These are phyloP conservation scores for Cabera pusaria DNA, from an alignment of 2,888 invertebrate genomes.

Conservation along the genomic window DNA sequence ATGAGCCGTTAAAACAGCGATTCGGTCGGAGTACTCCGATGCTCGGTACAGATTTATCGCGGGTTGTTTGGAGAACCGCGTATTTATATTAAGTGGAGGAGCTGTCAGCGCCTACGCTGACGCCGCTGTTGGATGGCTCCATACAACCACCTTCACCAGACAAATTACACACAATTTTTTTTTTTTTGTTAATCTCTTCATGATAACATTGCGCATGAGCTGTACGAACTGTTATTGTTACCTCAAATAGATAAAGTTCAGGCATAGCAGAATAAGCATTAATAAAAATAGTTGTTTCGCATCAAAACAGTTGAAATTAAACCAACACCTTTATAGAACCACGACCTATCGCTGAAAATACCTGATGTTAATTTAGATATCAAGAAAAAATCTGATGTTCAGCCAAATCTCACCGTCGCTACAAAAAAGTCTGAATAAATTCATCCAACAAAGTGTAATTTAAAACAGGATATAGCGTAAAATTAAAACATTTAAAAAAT, in stretches of 20 bases:
- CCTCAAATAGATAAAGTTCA: no score
- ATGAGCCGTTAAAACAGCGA: slow-evolving; percentile 62
- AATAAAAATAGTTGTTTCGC: no score
- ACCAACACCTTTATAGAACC: slow-evolving; percentile 5
- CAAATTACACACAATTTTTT: no score
- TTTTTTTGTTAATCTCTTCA: no score
- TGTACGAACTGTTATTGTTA: no score
- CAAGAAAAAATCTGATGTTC: slow-evolving; percentile 53
- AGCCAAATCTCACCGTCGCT: slow-evolving; percentile 50
- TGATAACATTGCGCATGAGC: no score
- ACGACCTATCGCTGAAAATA: slow-evolving; percentile 40
- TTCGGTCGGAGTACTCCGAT: slow-evolving; percentile 52
- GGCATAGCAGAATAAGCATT: no score
- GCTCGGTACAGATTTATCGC: slow-evolving; percentile 70
- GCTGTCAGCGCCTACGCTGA: slow-evolving; percentile 80
- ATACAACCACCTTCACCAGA: slow-evolving; percentile 58
- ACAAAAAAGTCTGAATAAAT: slow-evolving; percentile 35
- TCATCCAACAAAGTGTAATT: slow-evolving; percentile 30
- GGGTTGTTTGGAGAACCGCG: slow-evolving; percentile 70
- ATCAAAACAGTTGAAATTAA: slow-evolving; percentile 1
- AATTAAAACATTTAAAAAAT: slow-evolving; percentile 28
- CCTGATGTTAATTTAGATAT: slow-evolving; percentile 46
- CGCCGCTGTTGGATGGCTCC: slow-evolving; percentile 65
- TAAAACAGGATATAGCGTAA: slow-evolving; percentile 28
- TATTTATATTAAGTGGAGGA: slow-evolving; percentile 82